These are phyloP conservation scores for Sarcophilus harrisii DNA, from an alignment of 2,797 vertebrate genomes.

Conservation along the genomic window DNA sequence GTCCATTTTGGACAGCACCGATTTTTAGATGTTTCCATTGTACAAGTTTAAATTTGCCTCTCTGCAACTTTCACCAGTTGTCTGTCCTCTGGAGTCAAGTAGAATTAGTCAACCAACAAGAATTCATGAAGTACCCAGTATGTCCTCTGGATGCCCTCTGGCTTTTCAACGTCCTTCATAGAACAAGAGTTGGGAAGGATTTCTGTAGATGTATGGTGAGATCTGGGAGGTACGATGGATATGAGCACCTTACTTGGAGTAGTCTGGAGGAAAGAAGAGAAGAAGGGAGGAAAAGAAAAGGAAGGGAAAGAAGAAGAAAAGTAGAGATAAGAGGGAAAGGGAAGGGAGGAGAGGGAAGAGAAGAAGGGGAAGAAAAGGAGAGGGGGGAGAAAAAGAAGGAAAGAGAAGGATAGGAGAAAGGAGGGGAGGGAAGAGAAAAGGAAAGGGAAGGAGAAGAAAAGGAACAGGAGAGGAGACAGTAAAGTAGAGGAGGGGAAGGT, in stretches of 20 bases:
- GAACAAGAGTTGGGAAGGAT: not conserved
- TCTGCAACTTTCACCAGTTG: not conserved
- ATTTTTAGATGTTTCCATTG: not conserved
- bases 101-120: not conserved
- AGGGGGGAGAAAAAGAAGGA: no score
- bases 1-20: not conserved
- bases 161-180: not conserved
- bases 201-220: not conserved
- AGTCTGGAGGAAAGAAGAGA: no score
- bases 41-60: not conserved
- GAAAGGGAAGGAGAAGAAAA: no score
- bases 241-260: not conserved
- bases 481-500: no score
- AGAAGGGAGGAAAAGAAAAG: no score
- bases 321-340: no score
- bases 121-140: not conserved
- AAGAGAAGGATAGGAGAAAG: no score
- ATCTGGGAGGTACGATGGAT: not conserved
- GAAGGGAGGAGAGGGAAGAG: no score
- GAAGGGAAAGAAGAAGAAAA: no score
- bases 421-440: no score
- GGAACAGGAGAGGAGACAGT: no score
- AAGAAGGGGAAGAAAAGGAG: no score
- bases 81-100: not conserved
- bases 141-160: not conserved